Conservation (phyloP, 2,888 invertebrate species). For the Elgonia sp. region DNA sequence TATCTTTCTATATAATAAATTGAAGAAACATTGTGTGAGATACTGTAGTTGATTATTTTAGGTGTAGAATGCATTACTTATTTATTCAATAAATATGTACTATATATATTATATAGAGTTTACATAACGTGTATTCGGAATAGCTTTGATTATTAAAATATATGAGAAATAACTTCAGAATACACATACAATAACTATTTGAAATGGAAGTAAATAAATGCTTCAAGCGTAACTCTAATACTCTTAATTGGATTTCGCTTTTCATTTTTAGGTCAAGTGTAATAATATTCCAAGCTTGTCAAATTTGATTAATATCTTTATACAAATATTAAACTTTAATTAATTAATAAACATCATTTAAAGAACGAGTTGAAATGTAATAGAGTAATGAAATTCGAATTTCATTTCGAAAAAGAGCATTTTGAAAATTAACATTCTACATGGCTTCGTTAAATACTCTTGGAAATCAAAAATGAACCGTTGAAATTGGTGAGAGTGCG, state of each 20-base stretch:
- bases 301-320: too few species aligned
- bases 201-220: neutral
- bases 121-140: neutral
- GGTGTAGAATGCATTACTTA: neutral
- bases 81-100: conserved; percentile 3
- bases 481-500: neutral
- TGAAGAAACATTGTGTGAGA: too few species aligned
- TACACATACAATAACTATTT: neutral
- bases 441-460: neutral
- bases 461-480: conserved; percentile 23
- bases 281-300: too few species aligned
- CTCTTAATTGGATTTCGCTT: neutral
- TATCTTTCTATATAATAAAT: too few species aligned
- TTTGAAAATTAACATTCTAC: neutral
- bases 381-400: neutral
- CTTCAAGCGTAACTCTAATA: neutral
- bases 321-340: too few species aligned
- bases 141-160: neutral
- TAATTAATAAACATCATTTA: too few species aligned
- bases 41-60: neutral
- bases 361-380: neutral
- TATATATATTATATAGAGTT: neutral
- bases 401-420: too few species aligned
- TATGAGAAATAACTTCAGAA: neutral
- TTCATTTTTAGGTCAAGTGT: too few species aligned